These are phyloP conservation scores for Loxodonta africana DNA, from an alignment of 2,113 vertebrate genomes.

Conservation along the genomic window DNA sequence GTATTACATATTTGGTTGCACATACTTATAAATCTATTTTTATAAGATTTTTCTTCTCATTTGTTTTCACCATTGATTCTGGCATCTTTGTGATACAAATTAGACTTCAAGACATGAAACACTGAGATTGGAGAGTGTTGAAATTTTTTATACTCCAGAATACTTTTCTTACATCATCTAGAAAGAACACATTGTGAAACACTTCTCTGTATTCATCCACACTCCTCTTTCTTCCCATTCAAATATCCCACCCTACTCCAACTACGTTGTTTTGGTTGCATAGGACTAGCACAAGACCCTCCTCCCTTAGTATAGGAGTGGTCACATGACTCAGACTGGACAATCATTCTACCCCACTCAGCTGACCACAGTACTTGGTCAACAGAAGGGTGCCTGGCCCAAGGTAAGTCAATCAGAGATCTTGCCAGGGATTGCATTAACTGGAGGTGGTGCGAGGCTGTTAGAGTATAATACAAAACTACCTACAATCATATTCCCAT, in stretches of 20 bases:
- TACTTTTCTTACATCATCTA: not conserved
- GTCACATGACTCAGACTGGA: not conserved
- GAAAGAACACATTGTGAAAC: not conserved
- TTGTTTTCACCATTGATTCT: not conserved
- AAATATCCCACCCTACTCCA: rapidly evolving
- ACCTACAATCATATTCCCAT: not conserved
- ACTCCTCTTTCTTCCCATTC: not conserved
- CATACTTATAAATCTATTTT: not conserved
- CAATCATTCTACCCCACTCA: not conserved
- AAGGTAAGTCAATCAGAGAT: not conserved
- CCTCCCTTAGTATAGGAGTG: not conserved
- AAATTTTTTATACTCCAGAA: not conserved
- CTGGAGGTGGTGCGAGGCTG: too few relatives aligned
- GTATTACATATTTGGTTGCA: not conserved
- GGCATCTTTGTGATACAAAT: not conserved
- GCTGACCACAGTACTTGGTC: not conserved
- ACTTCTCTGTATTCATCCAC: not conserved
- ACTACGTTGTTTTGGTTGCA: not conserved
- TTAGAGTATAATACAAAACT: rapidly evolving
- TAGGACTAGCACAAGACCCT: not conserved
- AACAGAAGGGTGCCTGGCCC: not conserved
- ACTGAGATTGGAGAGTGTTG: not conserved
- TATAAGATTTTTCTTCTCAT: not conserved
- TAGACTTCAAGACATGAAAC: not conserved
- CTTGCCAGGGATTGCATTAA: not conserved